Base-by-base conservation (phyloP, 2,888 invertebrate genomes). In the Lottia scabra region DNA sequence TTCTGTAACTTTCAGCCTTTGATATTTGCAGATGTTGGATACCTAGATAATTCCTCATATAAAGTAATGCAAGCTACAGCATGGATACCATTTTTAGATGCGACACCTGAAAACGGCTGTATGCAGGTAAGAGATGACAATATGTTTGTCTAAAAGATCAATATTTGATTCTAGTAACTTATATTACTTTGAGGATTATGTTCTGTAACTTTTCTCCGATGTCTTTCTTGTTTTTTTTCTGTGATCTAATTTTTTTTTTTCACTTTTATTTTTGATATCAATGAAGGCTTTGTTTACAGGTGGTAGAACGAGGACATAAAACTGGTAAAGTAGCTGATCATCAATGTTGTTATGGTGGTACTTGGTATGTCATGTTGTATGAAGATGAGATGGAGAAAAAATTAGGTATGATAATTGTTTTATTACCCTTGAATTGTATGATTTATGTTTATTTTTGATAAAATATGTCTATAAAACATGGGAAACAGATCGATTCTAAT, bases 1-100 rank as follows among this genome's bases (percentile, higher is more conserved):
- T n/a, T n/a, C n/a, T n/a, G n/a, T n/a, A n/a, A 30, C 30, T 30
- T 30, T 30, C 3, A 65, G 12, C 6, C n/a, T 19, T 56, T n/a
- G n/a, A 19, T 8, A 16, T 56, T 56, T 56, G 16, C 70, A 80
- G 86, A 86, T 72, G 76, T 68, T 71, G 83, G 79, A 15, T 87
- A 87, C 73, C 78, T 86, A 46, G 86, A 87, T 75, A 80, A 79
- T 45, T 74, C 79, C 2, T 78, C 85, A 1, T 86, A 87, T 75
- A 79, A 82, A 10, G 80, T 81, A 19, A 71, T 85, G 10, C 78
- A 83, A 62, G 78, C 83, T 0, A 79, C 84, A 12, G 86, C 85
- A 26, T 87, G 87, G 87, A 83, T 87, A 44, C 87, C 87, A 8
- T 71, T 87, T 19, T 74, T 87, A 44, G 85, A 87, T 72, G 80